Percentiles rank a stretch among this genome's conserved stretches.
Evolutionary conservation across 1,140 invertebrate genomes (phyloP).

Genomic region (Zeugodacus cucurbitae): DNA sequence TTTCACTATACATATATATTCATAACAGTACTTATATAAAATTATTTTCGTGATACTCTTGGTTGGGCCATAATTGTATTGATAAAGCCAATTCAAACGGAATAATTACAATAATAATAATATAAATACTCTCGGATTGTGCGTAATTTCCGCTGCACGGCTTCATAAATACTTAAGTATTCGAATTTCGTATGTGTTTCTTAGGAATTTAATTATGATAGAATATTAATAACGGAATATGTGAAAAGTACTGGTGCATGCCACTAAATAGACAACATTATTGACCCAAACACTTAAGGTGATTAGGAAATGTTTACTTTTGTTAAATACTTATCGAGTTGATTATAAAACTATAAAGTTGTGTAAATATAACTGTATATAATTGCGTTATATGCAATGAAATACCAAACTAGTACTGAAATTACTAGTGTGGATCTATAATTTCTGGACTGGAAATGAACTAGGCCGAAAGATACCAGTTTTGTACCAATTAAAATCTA

Average conservation of each 20-base stretch:
- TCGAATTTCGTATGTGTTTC: background rate
- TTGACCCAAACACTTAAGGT: slow-evolving; percentile 40
- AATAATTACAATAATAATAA: background rate
- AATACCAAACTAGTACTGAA: no score
- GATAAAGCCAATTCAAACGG: background rate
- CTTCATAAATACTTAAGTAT: background rate
- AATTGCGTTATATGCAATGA: no score
- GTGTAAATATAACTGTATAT: background rate
- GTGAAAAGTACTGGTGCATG: background rate
- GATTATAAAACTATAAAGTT: background rate
- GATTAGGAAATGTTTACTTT: slow-evolving; percentile 28
- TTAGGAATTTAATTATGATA: no score
- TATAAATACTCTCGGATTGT: background rate
- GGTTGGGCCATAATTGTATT: no score
- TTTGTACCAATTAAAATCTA: no score
- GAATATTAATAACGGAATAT: no score
- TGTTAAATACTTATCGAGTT: background rate
- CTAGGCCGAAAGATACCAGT: no score
- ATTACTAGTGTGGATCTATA: no score
- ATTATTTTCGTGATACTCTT: no score
- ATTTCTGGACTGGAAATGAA: no score
- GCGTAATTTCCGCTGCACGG: background rate
- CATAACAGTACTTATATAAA: no score
- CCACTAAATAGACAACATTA: slow-evolving; percentile 13
- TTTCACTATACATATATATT: no score